phyloP scores from a whole-genome alignment of 2,888 invertebrate species.

The Drosophila testacea region DNA sequence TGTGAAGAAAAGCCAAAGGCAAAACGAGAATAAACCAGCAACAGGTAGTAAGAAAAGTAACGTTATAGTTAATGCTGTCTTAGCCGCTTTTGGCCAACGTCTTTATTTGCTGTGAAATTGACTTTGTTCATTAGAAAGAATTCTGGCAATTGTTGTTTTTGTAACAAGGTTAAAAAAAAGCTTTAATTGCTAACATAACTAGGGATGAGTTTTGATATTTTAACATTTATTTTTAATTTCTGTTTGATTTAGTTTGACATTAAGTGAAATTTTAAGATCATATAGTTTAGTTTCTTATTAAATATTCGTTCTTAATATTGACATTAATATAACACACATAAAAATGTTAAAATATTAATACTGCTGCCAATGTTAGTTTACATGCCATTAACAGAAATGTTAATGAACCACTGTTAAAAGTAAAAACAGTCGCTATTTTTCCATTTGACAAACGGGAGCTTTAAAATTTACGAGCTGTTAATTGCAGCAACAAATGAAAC shows the following conservation, averaged over 20 bases:
- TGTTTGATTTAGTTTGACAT: no score
- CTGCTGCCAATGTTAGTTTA: constrained; percentile 28
- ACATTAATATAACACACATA: no score
- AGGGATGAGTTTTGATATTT: no score
- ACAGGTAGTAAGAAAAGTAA: constrained; percentile 57
- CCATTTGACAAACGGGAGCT: constrained; percentile 26
- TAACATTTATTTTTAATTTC: no score
- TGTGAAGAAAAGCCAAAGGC: constrained; percentile 45
- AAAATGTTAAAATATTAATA: constrained; percentile 15
- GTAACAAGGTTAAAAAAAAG: no score
- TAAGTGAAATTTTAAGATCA: no score
- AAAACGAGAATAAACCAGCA: constrained; percentile 18
- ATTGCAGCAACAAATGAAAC: constrained; percentile 43
- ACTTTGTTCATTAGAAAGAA: constrained; percentile 26
- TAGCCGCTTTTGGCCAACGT: constrained; percentile 50
- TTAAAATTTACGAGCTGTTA: constrained; percentile 48
- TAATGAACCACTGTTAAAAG: constrained; percentile 19
- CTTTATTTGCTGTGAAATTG: constrained; percentile 11
- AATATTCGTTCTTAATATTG: no score
- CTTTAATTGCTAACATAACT: no score
- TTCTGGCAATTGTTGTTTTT: constrained; percentile 4
- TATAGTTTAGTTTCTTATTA: no score
- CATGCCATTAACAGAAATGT: constrained; percentile 14
- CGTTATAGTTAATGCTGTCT: constrained; percentile 58
- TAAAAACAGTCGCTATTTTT: background rate